phyloP scores from a whole-genome alignment of 2,888 invertebrate genomes.

The Drosophila parthenogenetica region DNA sequence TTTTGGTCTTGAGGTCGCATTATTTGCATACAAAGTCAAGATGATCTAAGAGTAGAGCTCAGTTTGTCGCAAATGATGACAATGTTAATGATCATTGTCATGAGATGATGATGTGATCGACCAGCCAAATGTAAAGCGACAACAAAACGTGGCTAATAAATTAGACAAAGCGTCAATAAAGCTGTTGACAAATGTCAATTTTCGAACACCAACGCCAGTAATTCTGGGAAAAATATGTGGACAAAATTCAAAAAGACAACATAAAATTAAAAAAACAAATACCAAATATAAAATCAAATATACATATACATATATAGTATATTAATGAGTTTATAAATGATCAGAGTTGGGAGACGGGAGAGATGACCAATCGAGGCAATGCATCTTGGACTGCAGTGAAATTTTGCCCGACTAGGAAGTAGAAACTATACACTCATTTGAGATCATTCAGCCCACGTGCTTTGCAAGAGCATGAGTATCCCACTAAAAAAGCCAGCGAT shows the following conservation, averaged over 20 bases:
- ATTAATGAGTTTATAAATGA: neutral
- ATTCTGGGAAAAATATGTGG: constrained; percentile 15
- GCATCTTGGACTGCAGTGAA: constrained; percentile 39
- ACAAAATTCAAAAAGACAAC: no score
- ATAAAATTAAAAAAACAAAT: neutral
- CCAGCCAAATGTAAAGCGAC: constrained; percentile 50
- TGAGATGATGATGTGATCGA: constrained; percentile 56
- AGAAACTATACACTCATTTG: constrained; percentile 38
- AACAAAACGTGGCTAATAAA: constrained; percentile 65
- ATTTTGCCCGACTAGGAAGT: constrained; percentile 27
- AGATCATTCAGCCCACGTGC: constrained; percentile 44
- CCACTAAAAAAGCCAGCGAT: neutral
- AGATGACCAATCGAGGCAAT: constrained; percentile 14
- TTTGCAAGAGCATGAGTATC: constrained; percentile 6
- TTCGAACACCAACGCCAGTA: constrained; percentile 47
- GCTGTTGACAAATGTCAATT: constrained; percentile 68
- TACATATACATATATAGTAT: constrained; percentile 12
- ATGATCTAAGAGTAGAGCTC: constrained; percentile 47
- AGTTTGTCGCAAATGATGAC: constrained; percentile 26
- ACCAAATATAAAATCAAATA: constrained; percentile 30
- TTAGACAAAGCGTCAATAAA: constrained; percentile 64
- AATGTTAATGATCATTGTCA: constrained; percentile 21
- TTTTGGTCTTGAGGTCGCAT: constrained; percentile 23
- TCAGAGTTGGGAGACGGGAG: neutral
- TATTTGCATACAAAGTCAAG: constrained; percentile 56